Base-by-base conservation (phyloP, 2,113 vertebrate genomes). In the Urocynchramus pylzowi region DNA sequence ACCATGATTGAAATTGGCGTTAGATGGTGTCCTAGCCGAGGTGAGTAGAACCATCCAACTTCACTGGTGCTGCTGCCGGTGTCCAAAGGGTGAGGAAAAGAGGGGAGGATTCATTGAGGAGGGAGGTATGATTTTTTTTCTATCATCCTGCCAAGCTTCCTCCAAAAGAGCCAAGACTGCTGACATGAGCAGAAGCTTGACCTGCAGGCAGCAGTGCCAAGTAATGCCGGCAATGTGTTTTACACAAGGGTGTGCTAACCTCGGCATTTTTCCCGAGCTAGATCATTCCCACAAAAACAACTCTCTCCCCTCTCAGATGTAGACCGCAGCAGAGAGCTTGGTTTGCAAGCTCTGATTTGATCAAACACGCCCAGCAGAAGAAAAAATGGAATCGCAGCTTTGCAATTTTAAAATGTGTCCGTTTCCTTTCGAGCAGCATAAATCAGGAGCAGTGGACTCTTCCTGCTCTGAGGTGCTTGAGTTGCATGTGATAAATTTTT, bases 231-330 rank as follows among this genome's bases (percentile, higher is more conserved):
- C 95, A 68, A 56, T 90, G 92, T 60, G 88, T 90, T 97, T 86
- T 74, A 92, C 88, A 94, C 93, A 45, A 60, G 95, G 93, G 71
- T 94, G 96, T 96, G 95, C 96, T 96, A 81, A 93, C 93, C 90
- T 93, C 76, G 79, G 92, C 95, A 94, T 96, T 96, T 93, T 95
- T 93, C 92, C 93, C 1, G 31, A 75, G 79, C 96, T 92, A 92
- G 39, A 90, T 97, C 96, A 96, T 90, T 93, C 88, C 90, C 93
- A 93, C 95, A 87, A 84, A 96, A 95, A 59, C 88, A 96, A 30
- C 79, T 52, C 84, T 75, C 73, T 89, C 61, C 52, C 54, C 37
- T 88, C 85, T 90, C 69, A 42, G 68, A 70, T 5, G 2, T 0
- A 79, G 67, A 65, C 84, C 3, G 23, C 87, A 71, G 77, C 1